These are phyloP conservation scores for Tuta absoluta DNA, from an alignment of 2,888 invertebrate species.

Conservation along the genomic window DNA sequence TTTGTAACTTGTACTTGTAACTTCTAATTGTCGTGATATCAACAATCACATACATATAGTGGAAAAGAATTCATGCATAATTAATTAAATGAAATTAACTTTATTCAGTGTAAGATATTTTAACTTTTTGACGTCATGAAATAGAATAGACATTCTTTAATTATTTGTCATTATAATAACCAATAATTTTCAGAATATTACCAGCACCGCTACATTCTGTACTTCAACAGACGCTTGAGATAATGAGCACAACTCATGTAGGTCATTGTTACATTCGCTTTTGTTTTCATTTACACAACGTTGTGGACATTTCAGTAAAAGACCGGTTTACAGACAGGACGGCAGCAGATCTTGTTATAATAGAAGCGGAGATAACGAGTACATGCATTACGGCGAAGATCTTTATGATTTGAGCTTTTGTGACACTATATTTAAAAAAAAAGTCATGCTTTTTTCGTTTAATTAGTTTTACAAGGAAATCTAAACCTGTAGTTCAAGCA, in stretches of 20 bases:
- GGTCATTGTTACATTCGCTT: neutral
- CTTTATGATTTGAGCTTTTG: neutral
- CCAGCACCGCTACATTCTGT: neutral
- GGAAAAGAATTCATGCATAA: no score
- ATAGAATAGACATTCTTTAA: no score
- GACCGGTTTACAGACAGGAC: neutral
- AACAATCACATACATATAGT: no score
- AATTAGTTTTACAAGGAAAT: no score
- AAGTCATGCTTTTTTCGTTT: neutral
- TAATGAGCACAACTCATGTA: slow-evolving; percentile 1
- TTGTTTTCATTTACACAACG: neutral
- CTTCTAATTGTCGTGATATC: no score
- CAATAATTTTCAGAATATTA: neutral
- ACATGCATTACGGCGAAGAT: neutral
- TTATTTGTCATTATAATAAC: no score
- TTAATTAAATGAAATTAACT: no score
- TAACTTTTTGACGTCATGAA: no score
- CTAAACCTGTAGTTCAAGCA: no score
- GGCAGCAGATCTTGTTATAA: neutral
- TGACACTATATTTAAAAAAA: neutral
- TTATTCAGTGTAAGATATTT: no score
- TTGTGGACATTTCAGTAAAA: slow-evolving; percentile 13
- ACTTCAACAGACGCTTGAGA: neutral
- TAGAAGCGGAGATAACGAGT: slow-evolving; percentile 6
- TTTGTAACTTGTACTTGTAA: no score